phyloP scores from a whole-genome alignment of 2,113 vertebrate genomes.

The Catharus bicknelli region DNA sequence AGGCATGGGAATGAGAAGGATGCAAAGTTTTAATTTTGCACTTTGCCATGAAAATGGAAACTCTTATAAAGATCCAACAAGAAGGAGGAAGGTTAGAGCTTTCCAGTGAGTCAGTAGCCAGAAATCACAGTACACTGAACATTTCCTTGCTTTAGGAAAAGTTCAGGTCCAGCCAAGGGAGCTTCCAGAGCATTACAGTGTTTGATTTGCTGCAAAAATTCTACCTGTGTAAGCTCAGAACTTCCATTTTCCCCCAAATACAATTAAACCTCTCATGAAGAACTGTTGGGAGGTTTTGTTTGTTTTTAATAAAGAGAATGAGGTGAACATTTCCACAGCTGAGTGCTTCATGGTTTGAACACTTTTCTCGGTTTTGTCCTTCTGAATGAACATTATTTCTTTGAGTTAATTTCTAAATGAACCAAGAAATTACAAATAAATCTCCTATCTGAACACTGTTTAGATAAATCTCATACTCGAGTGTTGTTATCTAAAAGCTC shows the following conservation, averaged over 20 bases:
- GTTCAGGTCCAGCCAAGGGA: background rate
- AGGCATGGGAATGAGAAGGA: background rate
- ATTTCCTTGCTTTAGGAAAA: background rate
- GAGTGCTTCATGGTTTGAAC: background rate
- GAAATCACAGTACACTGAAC: fast-evolving
- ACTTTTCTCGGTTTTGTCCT: background rate
- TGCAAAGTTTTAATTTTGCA: background rate
- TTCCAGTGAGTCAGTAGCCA: background rate
- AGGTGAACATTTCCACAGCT: background rate
- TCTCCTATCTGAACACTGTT: background rate
- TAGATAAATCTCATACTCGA: background rate
- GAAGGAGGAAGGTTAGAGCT: background rate
- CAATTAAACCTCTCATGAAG: background rate
- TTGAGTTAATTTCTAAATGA: constrained; percentile 16
- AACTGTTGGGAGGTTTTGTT: background rate
- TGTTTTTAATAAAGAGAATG: background rate
- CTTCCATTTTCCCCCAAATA: background rate
- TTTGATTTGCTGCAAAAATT: background rate
- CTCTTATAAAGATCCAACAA: background rate
- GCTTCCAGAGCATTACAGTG: background rate
- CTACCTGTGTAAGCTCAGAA: background rate
- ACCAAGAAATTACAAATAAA: constrained; percentile 3
- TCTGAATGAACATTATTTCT: background rate
- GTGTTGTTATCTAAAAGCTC: background rate
- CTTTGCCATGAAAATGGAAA: background rate